Conservation (phyloP, 2,888 invertebrate species). For the Pyrgus malvae region DNA sequence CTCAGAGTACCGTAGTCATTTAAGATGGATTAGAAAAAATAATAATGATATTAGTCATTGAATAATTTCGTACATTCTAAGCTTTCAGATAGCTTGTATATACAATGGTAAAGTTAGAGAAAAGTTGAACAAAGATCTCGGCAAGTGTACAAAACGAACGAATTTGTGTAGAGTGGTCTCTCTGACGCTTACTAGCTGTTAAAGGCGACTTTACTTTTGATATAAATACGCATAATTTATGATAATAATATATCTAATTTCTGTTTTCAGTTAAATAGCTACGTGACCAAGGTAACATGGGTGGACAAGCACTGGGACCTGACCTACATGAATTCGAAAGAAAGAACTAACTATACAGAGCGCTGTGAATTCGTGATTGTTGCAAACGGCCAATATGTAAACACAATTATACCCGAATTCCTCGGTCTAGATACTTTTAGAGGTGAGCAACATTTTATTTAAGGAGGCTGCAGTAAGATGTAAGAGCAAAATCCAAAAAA, state of each 20-base stretch:
- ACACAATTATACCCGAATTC: constrained; percentile 54
- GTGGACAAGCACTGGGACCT: constrained; percentile 71
- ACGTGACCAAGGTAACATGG: constrained; percentile 70
- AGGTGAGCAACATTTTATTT: constrained; percentile 47
- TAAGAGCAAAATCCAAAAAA: background rate
- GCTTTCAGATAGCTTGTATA: too few relatives aligned
- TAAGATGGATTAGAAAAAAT: too few relatives aligned
- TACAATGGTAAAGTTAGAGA: too few relatives aligned
- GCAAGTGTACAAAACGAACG: too few relatives aligned
- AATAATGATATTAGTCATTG: too few relatives aligned
- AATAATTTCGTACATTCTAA: too few relatives aligned
- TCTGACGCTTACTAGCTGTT: too few relatives aligned
- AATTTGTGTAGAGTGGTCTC: too few relatives aligned
- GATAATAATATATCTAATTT: background rate
- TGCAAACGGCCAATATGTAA: constrained; percentile 83
- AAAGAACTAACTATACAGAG: constrained; percentile 58
- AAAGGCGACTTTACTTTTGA: too few relatives aligned
- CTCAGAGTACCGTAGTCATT: too few relatives aligned
- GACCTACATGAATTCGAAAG: constrained; percentile 65
- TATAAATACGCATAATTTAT: too few relatives aligned
- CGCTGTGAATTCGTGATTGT: constrained; percentile 85
- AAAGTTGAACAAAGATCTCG: too few relatives aligned
- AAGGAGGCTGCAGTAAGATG: background rate
- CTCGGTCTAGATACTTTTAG: constrained; percentile 55
- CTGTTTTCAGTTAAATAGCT: constrained; percentile 61